Evolutionary conservation across 2,797 vertebrate genomes (phyloP).

Genomic region (Intellagama lesueurii): DNA sequence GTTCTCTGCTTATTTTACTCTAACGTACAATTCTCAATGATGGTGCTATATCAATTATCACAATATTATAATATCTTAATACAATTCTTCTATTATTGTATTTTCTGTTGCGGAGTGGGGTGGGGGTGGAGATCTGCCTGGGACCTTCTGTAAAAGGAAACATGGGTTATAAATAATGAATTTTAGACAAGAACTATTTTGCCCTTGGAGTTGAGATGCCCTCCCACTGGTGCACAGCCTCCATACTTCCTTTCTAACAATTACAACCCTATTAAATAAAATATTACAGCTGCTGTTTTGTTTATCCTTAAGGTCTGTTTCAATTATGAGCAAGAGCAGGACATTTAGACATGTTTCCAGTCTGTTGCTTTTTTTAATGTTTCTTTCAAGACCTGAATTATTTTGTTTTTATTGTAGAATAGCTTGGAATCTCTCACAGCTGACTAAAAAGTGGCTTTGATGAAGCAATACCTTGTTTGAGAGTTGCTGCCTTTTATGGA

Average conservation of each 20-base stretch:
- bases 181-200: not conserved
- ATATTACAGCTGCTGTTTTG: not conserved
- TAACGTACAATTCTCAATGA: not conserved
- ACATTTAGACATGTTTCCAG: not conserved
- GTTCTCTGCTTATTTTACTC: not conserved
- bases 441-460: not conserved
- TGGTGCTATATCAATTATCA: not conserved
- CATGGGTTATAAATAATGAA: no score
- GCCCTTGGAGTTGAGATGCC: not conserved
- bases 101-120: not conserved
- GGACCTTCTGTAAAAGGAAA: not conserved
- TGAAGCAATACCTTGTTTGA: not conserved
- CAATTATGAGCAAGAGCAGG: not conserved
- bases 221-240: not conserved
- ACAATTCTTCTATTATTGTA: not conserved
- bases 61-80: not conserved
- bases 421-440: not conserved
- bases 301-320: not conserved
- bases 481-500: not conserved
- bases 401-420: conserved; percentile 1
- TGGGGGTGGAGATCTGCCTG: not conserved
- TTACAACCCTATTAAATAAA: no score
- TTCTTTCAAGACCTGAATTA: not conserved
- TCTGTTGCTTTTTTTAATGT: not conserved
- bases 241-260: no score